Conservation (phyloP, 2,888 invertebrate genomes). For the Agrotis clavis region DNA sequence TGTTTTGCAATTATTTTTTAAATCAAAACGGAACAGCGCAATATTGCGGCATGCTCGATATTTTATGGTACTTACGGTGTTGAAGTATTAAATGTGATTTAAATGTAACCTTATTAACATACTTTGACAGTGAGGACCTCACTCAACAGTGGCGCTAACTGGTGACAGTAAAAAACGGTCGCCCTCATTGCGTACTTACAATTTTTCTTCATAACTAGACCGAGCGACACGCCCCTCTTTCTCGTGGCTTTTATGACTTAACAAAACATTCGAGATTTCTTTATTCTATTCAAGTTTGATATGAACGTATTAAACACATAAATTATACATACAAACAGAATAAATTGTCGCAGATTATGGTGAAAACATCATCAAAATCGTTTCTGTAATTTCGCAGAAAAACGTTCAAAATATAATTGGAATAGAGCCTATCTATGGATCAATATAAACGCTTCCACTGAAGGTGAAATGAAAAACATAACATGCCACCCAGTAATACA, state of each 20-base stretch:
- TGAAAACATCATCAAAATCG: neutral
- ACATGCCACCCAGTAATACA: neutral
- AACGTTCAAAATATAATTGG: neutral
- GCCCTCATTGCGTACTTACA: neutral
- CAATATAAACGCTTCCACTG: slow-evolving; percentile 17
- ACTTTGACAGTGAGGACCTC: too few species aligned
- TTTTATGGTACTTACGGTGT: too few species aligned
- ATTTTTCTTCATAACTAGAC: slow-evolving; percentile 6
- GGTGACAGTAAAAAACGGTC: too few species aligned
- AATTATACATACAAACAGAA: neutral
- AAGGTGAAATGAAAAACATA: slow-evolving; percentile 56
- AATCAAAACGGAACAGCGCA: too few species aligned
- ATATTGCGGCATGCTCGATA: too few species aligned
- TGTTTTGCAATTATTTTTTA: too few species aligned
- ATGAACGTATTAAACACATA: neutral
- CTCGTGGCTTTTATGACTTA: neutral
- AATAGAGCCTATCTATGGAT: neutral
- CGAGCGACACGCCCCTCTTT: neutral
- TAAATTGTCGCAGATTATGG: neutral
- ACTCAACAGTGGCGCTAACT: too few species aligned
- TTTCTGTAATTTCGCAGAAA: neutral
- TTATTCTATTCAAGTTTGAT: neutral
- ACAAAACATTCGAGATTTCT: neutral
- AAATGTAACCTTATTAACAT: too few species aligned
- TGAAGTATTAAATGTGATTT: too few species aligned